Base-by-base conservation (phyloP, 2,888 invertebrate species). In the Charanyca ferruginea region DNA sequence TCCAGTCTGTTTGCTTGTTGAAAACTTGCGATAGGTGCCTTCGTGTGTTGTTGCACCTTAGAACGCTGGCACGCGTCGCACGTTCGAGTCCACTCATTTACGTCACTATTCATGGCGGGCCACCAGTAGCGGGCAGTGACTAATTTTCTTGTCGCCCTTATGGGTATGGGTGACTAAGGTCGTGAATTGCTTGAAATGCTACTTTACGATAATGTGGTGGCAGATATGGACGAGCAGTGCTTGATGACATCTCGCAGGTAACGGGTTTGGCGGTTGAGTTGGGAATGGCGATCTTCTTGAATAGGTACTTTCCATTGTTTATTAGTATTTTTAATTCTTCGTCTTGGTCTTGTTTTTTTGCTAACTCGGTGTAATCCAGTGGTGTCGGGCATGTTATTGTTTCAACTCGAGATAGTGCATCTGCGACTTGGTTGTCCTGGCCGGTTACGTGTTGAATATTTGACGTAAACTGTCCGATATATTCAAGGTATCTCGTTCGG, bases 111-210 rank as follows among this genome's bases (percentile, higher is more conserved):
- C 55, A 57, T 57, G 4, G 55, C 32, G 2, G 32, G 48, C 58
- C 58, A 58, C 16, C 25, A 59, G 47, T 48, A 59, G 6, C 58
- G 38, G 1, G 58, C 23, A 13, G 48, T 41, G 25, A 59, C 25
- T n/a, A n/a, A n/a, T n/a, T 38, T 48, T 16, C 25, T 59, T 20
- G 59, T 59, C 5, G 59, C 59, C 20, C 49, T 44, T 52, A 61
- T 25, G n/a, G n/a, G 16, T 23, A 23, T 1, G 57, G 58, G 41
- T 59, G 38, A 20, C 32, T 59, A 41, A 59, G 49, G 28, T 59
- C 38, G 38, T 59, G 41, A 20, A 59, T 59, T 1, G 59, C 41
- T 20, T 7, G 38, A 2, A 16, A 59, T 22, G 48, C 48, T 1
- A 2, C 8, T 45, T 32, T 20, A 44, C 55, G 2, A 16, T 32